Conservation (phyloP, 2,113 vertebrate species). For the Cardinalis cardinalis region DNA sequence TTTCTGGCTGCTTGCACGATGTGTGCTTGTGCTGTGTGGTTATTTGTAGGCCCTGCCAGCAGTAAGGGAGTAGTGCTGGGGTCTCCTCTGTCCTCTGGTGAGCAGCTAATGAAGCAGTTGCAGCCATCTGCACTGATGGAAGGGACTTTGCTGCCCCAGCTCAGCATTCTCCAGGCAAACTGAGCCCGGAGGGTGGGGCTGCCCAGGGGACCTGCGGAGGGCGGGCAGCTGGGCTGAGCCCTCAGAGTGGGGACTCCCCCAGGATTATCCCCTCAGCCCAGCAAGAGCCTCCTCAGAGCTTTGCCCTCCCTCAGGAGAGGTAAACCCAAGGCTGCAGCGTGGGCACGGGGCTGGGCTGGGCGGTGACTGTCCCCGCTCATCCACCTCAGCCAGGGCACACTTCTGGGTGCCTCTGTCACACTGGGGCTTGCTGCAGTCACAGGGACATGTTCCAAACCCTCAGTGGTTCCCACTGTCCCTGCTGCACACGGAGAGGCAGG, state of each 20-base stretch:
- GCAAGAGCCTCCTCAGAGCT: not conserved
- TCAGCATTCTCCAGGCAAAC: not conserved
- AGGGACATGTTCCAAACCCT: not conserved
- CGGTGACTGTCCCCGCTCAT: not conserved
- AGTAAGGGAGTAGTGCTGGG: not conserved
- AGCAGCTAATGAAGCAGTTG: not conserved
- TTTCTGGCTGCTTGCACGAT: not conserved
- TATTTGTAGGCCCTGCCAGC: not conserved
- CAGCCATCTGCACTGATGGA: not conserved
- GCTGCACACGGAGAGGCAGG: not conserved
- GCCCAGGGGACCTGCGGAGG: not conserved
- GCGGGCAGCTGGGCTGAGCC: not conserved
- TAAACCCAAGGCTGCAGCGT: fast-evolving
- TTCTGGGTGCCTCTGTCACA: fast-evolving
- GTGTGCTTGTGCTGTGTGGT: not conserved
- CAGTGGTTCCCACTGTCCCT: not conserved
- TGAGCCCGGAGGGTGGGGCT: not conserved
- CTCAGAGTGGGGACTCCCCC: fast-evolving
- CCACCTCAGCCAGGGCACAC: not conserved
- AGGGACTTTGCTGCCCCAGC: not conserved
- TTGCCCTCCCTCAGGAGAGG: fast-evolving
- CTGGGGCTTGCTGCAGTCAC: not conserved
- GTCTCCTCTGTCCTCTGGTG: not conserved
- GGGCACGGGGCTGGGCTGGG: fast-evolving
- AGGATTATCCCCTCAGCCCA: not conserved